A percentile compares a stretch with the other conserved stretches of the same genome.
These are phyloP conservation scores for Hemibagrus wyckioides DNA, from an alignment of 2,113 vertebrate genomes.

Conservation along the genomic window DNA sequence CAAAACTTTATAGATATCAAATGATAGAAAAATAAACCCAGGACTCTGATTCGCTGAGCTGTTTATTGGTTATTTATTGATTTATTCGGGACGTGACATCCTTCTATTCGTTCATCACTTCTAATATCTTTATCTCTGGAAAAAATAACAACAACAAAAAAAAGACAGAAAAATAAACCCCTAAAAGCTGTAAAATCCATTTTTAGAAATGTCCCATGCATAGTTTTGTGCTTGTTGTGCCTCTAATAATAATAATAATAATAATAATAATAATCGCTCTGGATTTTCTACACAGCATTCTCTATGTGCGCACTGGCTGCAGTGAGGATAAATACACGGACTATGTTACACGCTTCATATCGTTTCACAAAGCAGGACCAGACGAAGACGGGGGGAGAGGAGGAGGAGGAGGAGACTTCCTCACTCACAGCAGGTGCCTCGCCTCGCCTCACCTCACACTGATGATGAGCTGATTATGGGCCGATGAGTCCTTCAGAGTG, in stretches of 20 bases:
- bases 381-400: constrained; percentile 8
- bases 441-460: background rate
- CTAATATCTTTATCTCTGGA: constrained; percentile 25
- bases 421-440: background rate
- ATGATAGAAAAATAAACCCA: background rate
- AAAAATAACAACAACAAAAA: too few species aligned
- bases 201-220: constrained; percentile 56
- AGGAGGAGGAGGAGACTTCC: background rate
- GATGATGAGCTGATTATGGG: background rate
- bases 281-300: constrained; percentile 35
- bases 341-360: background rate
- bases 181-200: constrained; percentile 48
- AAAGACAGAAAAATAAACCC: background rate
- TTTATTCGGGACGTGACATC: constrained; percentile 34
- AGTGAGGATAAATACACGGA: constrained; percentile 27
- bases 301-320: constrained; percentile 35
- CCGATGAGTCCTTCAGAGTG: background rate
- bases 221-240: constrained; percentile 53
- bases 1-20: background rate
- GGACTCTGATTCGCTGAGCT: constrained; percentile 8
- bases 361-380: constrained; percentile 20
- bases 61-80: constrained; percentile 56
- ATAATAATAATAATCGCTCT: constrained; percentile 37
- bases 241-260: constrained; percentile 47
- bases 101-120: constrained; percentile 1